phyloP scores from a whole-genome alignment of 2,797 vertebrate species.

The Tragopan temminckii region DNA sequence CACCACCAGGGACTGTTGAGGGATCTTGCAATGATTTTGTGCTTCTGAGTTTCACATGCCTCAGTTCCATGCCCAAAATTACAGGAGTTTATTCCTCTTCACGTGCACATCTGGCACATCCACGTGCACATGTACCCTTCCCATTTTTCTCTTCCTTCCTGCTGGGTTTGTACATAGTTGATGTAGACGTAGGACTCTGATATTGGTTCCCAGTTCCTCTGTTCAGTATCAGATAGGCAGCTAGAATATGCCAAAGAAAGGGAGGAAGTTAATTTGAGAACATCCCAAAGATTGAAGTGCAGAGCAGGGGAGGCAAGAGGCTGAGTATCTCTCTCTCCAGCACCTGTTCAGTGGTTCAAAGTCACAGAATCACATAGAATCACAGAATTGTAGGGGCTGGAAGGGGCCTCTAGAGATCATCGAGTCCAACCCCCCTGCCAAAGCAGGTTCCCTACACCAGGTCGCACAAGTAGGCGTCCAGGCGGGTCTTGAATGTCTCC shows the following conservation, averaged over 20 bases:
- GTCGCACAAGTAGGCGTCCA: no score
- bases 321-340: not conserved
- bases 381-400: no score
- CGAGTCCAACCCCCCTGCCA: no score
- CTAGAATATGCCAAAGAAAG: not conserved
- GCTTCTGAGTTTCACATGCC: not conserved
- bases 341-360: not conserved
- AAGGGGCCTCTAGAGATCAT: no score
- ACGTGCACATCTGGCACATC: not conserved
- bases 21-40: not conserved
- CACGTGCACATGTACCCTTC: not conserved
- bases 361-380: not conserved
- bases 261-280: not conserved
- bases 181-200: not conserved
- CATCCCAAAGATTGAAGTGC: not conserved
- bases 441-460: no score
- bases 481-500: no score
- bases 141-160: not conserved
- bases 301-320: not conserved
- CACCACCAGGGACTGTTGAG: not conserved
- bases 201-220: not conserved
- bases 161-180: no score
- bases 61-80: not conserved
- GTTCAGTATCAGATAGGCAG: not conserved
- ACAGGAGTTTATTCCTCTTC: not conserved